Evolutionary conservation across 1,140 invertebrate species (phyloP).

Genomic region (Eueides isabella): DNA sequence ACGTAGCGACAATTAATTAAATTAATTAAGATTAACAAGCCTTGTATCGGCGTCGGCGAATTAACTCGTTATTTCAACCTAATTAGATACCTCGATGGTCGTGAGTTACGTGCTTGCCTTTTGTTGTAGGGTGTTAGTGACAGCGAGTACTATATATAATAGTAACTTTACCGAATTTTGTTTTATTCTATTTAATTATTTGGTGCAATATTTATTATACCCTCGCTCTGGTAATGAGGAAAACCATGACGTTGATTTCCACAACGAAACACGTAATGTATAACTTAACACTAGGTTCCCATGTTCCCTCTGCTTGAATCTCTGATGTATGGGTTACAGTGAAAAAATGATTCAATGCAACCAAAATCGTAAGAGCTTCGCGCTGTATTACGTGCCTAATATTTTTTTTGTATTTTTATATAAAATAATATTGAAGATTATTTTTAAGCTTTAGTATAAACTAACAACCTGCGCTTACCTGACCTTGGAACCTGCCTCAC

Average conservation of each 20-base stretch:
- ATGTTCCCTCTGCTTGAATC: background rate
- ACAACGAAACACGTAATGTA: background rate
- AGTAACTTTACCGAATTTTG: background rate
- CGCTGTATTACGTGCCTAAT: too few species aligned
- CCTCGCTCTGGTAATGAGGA: background rate
- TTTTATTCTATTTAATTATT: background rate
- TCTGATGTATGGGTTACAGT: too few species aligned
- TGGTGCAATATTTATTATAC: background rate
- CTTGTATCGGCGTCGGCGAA: constrained; percentile 8
- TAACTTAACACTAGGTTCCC: background rate
- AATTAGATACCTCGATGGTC: constrained; percentile 23
- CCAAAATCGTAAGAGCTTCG: too few species aligned
- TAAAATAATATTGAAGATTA: background rate
- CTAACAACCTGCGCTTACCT: background rate
- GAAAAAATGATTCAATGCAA: too few species aligned
- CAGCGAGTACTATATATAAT: background rate
- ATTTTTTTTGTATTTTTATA: too few species aligned
- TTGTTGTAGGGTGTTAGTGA: background rate
- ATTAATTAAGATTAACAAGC: constrained; percentile 18
- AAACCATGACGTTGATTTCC: background rate
- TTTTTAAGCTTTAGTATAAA: background rate
- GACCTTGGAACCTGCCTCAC: constrained; percentile 12
- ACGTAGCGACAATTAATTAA: background rate
- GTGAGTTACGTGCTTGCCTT: constrained; percentile 9
- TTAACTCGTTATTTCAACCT: constrained; percentile 21